Evolutionary conservation across 2,888 invertebrate species (phyloP).

Genomic region (Zaprionus obscuricornis): DNA sequence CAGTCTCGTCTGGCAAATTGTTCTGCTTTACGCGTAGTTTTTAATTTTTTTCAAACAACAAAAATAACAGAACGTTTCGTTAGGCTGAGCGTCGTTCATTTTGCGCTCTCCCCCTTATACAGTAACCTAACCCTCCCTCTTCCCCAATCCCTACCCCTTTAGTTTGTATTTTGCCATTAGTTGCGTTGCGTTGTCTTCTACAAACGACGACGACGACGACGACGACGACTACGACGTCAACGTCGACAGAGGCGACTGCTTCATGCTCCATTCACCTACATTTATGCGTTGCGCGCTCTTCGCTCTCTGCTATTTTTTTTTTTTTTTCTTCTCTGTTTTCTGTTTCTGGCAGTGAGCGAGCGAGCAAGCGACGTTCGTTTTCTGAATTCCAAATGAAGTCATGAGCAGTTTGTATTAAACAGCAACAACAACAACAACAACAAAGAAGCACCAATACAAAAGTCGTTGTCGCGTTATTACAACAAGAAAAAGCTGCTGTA

Average conservation of each 20-base stretch:
- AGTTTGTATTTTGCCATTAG: constrained; percentile 31
- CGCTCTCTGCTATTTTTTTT: constrained; percentile 42
- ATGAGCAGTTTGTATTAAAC: constrained; percentile 67
- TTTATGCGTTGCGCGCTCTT: constrained; percentile 72
- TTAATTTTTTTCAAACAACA: constrained; percentile 18
- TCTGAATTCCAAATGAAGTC: constrained; percentile 79
- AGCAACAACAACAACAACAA: constrained; percentile 28
- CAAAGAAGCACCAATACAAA: constrained; percentile 51
- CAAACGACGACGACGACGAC: constrained; percentile 20
- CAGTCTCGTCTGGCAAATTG: constrained; percentile 52
- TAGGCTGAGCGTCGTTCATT: constrained; percentile 21
- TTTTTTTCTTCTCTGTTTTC: constrained; percentile 20
- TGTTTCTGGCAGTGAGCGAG: constrained; percentile 26
- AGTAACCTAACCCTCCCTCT: background rate
- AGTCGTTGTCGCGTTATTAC: constrained; percentile 68
- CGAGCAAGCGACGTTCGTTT: constrained; percentile 66
- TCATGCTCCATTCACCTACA: constrained; percentile 82
- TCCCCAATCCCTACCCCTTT: constrained; percentile 12
- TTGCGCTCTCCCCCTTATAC: background rate
- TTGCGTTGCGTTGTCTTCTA: constrained; percentile 33
- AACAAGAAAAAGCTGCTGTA: constrained; percentile 53
- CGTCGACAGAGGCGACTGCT: constrained; percentile 51
- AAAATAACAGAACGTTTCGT: constrained; percentile 44
- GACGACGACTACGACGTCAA: constrained; percentile 7
- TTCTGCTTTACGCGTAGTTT: constrained; percentile 48